These are phyloP conservation scores for Enhydra lutris DNA, from an alignment of 2,113 vertebrate genomes.

Conservation along the genomic window DNA sequence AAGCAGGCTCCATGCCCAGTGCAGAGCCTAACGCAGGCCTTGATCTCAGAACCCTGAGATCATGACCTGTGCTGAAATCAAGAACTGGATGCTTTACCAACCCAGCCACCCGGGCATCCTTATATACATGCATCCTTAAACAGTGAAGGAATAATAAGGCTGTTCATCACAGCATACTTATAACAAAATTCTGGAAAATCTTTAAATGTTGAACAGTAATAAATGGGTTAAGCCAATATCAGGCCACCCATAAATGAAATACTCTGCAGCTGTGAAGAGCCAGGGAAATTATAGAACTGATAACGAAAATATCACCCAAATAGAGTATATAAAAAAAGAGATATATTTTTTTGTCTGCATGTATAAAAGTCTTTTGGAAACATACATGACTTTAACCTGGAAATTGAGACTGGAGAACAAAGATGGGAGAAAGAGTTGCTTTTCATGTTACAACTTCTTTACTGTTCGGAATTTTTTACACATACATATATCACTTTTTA, in stretches of 20 bases:
- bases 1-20: neutral
- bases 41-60: neutral
- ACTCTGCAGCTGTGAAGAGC: neutral
- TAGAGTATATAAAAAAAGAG: neutral
- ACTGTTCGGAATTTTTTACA: neutral
- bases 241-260: neutral
- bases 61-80: neutral
- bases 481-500: neutral
- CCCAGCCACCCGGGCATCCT: neutral
- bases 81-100: neutral
- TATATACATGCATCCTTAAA: neutral
- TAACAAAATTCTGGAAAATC: slow-evolving; percentile 28
- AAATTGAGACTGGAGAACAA: neutral
- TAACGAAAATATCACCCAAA: neutral
- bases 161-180: neutral
- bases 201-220: neutral
- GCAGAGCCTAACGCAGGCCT: neutral
- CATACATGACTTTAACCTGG: neutral
- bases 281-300: neutral
- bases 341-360: neutral
- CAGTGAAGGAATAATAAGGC: neutral
- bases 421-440: neutral
- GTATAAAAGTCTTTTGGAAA: neutral
- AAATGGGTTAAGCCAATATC: neutral
- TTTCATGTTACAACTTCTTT: neutral